Evolutionary conservation across 1,140 invertebrate genomes (phyloP).

Genomic region (Zaprionus inermis): DNA sequence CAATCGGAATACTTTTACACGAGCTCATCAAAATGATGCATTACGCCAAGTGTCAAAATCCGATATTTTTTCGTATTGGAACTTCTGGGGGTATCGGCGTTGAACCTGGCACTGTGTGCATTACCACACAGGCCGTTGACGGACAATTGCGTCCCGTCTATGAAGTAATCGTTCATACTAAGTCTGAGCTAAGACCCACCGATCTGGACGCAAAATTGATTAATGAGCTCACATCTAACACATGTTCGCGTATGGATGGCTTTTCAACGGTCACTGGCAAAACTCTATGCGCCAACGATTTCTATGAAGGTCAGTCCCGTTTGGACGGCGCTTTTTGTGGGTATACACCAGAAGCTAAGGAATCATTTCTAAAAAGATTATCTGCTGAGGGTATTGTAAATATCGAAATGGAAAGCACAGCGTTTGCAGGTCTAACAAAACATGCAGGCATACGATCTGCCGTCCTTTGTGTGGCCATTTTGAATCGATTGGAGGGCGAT

Average conservation of each 20-base stretch:
- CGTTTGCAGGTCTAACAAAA: conserved; percentile 95
- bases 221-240: conserved; percentile 89
- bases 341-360: conserved; percentile 93
- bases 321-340: conserved; percentile 98
- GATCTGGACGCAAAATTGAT: conserved; percentile 91
- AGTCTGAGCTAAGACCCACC: conserved; percentile 85
- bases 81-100: conserved; percentile 91
- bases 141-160: conserved; percentile 86
- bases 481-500: conserved; percentile 96
- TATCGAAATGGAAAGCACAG: conserved; percentile 97
- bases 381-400: conserved; percentile 93
- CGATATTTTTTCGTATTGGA: conserved; percentile 90
- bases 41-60: conserved; percentile 89
- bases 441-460: conserved; percentile 93
- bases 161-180: conserved; percentile 86
- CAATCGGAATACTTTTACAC: conserved; percentile 90
- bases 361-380: conserved; percentile 91
- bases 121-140: conserved; percentile 88
- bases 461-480: conserved; percentile 94
- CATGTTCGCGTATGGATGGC: conserved; percentile 88
- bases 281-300: conserved; percentile 97
- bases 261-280: conserved; percentile 93
- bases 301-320: conserved; percentile 93
- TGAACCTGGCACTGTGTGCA: conserved; percentile 88
- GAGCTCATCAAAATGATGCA: conserved; percentile 92